phyloP scores from a whole-genome alignment of 2,113 vertebrate genomes.

The Bubalus kerabau region DNA sequence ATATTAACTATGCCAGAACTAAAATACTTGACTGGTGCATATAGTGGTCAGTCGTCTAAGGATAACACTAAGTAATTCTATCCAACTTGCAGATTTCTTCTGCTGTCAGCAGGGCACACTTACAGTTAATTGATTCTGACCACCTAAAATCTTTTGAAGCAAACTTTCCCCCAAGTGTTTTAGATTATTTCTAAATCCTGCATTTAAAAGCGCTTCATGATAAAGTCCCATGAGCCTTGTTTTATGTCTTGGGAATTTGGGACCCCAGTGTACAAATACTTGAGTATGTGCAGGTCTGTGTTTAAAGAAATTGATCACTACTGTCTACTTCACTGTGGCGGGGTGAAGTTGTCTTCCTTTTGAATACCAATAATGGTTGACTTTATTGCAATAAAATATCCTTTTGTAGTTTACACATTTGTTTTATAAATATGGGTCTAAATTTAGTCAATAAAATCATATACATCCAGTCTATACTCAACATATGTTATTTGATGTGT shows the following conservation, averaged over 20 bases:
- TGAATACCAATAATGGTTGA: not conserved
- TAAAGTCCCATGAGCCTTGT: not conserved
- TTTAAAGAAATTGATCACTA: not conserved
- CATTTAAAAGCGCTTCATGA: not conserved
- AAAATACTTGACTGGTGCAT: not conserved
- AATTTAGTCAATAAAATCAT: not conserved
- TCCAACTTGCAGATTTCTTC: not conserved
- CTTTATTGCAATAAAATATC: not conserved
- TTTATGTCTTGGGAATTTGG: not conserved
- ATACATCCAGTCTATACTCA: not conserved
- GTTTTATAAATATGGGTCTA: conserved; percentile 6
- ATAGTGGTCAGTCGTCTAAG: not conserved
- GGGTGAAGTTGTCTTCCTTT: not conserved
- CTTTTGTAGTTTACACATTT: not conserved
- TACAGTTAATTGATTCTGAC: not conserved
- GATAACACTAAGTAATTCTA: not conserved
- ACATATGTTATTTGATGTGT: not conserved
- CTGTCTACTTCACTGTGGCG: not conserved
- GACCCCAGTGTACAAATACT: not conserved
- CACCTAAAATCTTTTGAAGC: not conserved
- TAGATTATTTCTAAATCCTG: not conserved
- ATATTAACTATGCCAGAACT: not conserved
- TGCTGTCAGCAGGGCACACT: fast-evolving
- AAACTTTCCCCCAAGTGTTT: not conserved
- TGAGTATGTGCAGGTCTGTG: not conserved